Conservation (phyloP, 2,797 vertebrate genomes). For the Anguilla megastoma region DNA sequence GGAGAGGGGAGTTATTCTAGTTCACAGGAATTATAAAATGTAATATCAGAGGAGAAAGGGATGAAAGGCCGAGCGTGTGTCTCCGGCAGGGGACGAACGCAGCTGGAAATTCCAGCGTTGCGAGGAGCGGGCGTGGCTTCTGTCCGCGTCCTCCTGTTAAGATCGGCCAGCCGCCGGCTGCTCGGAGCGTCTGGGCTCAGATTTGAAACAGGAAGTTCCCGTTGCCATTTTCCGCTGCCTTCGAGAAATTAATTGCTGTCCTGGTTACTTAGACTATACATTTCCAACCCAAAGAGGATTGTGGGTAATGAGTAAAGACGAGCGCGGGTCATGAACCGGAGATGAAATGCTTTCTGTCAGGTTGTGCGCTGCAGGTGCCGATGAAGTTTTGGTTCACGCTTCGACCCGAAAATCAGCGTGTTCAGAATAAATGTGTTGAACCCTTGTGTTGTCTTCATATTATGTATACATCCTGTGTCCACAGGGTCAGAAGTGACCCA, state of each 20-base stretch:
- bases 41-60: neutral
- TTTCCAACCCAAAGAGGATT: neutral
- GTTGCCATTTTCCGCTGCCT: neutral
- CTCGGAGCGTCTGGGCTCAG: neutral
- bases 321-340: neutral
- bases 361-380: neutral
- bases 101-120: neutral
- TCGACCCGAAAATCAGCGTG: neutral
- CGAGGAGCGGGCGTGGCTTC: neutral
- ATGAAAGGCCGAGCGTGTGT: neutral
- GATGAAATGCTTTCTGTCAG: neutral
- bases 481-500: no score
- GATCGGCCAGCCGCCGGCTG: neutral
- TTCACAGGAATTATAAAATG: neutral
- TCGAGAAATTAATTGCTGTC: neutral
- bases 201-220: neutral
- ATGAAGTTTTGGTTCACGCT: neutral
- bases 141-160: neutral
- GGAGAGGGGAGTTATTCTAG: neutral
- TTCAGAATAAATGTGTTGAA: neutral
- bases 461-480: no score
- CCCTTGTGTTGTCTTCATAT: no score
- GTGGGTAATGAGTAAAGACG: neutral
- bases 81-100: neutral
- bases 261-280: neutral